Percentiles rank a stretch among this genome's conserved stretches.
Evolutionary conservation across 2,888 invertebrate genomes (phyloP).

Genomic region (Cetonia aurata): DNA sequence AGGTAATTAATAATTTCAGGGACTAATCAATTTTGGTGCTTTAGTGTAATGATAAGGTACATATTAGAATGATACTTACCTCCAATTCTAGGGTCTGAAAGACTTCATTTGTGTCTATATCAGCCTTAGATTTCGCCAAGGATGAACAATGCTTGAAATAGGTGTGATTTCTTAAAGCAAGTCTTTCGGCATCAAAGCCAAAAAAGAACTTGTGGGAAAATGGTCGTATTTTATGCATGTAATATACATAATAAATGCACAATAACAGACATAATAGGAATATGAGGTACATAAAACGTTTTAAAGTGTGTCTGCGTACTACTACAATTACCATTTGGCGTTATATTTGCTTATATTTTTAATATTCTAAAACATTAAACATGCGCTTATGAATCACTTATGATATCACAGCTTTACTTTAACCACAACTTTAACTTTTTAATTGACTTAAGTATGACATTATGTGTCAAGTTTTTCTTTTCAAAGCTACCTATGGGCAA

Average conservation of each 20-base stretch:
- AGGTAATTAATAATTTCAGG: no score
- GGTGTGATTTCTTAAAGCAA: not conserved
- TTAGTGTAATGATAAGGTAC: no score
- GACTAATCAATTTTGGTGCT: no score
- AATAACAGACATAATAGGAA: not conserved
- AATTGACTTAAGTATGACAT: no score
- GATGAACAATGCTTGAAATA: conserved; percentile 3
- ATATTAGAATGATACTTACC: conserved; percentile 23
- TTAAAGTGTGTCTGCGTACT: conserved; percentile 4
- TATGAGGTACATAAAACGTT: conserved; percentile 16
- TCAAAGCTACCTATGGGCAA: no score
- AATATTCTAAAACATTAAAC: not conserved
- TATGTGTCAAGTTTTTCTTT: no score
- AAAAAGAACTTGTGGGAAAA: not conserved
- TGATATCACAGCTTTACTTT: no score
- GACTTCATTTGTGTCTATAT: conserved; percentile 36
- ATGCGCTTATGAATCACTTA: not conserved
- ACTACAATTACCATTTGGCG: conserved; percentile 6
- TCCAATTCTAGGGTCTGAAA: conserved; percentile 31
- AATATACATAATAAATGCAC: conserved; percentile 20
- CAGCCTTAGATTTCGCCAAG: not conserved
- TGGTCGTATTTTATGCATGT: conserved; percentile 15
- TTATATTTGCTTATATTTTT: not conserved
- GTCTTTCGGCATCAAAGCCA: not conserved
- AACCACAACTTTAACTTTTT: no score